Evolutionary conservation across 1,140 invertebrate genomes (phyloP), one percentile per base, ranked within the genome.

Genomic region (Schlechtendalia chinensis): DNA sequence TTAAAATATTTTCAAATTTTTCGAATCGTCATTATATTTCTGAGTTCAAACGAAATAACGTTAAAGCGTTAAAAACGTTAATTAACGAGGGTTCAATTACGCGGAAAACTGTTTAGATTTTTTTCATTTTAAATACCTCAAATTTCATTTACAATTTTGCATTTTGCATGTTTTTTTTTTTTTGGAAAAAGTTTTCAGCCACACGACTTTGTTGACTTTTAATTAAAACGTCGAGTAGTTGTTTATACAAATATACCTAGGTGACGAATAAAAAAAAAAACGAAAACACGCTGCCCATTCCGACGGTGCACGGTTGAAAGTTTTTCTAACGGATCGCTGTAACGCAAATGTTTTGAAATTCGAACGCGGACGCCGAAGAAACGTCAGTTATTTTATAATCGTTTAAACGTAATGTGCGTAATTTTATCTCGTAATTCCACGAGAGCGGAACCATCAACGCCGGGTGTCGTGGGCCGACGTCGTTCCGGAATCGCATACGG

Each of bases 211-310:
- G 32, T 65, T 19, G 32, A 65, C 6, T 17, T 65, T 65, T 65
- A 65, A 65, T 65, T 65, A 39, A 65, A 65, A 65, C n/a, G 32
- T 65, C 17, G 14, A 39, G 63, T 65, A 61, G 32, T 65, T 65
- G 22, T 39, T 65, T 65, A 24, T 58, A 22, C 1, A 39, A 39
- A 65, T 19, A 65, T 65, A 65, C 32, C 63, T 65, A 4, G n/a
- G 32, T 4, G 22, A 32, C 12, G 12, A 65, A 19, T 12, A 17
- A n/a, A 39, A 65, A 45, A 65, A 19, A 39, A 65, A 65, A 32
- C n/a, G n/a, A n/a, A n/a, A n/a, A n/a, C n/a, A n/a, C n/a, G n/a
- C n/a, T n/a, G 11, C 5, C 19, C 10, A 39, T 27, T 39, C 39
- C 19, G 22, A 65, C 32, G 32, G 63, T 39, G 39, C n/a, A n/a